A percentile compares a stretch with the other conserved stretches of the same genome.
These are phyloP conservation scores for Heliconius ethilla DNA, from an alignment of 2,888 invertebrate species.

Conservation along the genomic window DNA sequence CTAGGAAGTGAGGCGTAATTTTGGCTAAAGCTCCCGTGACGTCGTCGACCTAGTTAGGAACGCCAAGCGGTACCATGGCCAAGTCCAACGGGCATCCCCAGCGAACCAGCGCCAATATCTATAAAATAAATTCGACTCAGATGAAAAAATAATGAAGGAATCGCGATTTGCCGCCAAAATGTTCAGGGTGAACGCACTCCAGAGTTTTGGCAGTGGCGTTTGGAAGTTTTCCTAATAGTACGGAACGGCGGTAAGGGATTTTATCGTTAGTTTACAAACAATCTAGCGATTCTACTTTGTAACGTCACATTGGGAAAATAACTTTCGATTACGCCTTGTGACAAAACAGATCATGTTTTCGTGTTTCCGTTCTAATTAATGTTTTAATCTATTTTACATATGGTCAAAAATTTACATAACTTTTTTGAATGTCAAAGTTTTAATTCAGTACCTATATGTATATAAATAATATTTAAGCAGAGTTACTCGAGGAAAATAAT, in stretches of 20 bases:
- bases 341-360: not conserved
- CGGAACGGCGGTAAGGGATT: slow-evolving; percentile 64
- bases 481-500: not conserved
- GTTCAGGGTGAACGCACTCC: slow-evolving; percentile 77
- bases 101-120: slow-evolving; percentile 81
- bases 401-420: not conserved
- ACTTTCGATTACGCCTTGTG: not conserved
- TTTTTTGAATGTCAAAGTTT: not conserved
- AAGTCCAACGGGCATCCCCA: slow-evolving; percentile 80
- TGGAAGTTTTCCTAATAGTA: slow-evolving; percentile 78
- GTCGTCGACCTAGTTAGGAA: slow-evolving; percentile 78
- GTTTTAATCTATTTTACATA: not conserved
- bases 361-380: not conserved
- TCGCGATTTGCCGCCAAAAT: slow-evolving; percentile 79
- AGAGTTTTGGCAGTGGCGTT: slow-evolving; percentile 76
- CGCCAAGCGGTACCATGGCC: slow-evolving; percentile 81
- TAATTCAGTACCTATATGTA: not conserved
- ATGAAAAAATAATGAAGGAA: slow-evolving; percentile 77
- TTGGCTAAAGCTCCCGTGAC: slow-evolving; percentile 79
- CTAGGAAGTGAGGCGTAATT: slow-evolving; percentile 53
- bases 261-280: slow-evolving; percentile 59
- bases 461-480: not conserved
- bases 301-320: slow-evolving; percentile 57
- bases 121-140: slow-evolving; percentile 78
- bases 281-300: slow-evolving; percentile 39